Conservation (phyloP, 2,113 vertebrate genomes). For the Epinephelus cyanopodus region DNA sequence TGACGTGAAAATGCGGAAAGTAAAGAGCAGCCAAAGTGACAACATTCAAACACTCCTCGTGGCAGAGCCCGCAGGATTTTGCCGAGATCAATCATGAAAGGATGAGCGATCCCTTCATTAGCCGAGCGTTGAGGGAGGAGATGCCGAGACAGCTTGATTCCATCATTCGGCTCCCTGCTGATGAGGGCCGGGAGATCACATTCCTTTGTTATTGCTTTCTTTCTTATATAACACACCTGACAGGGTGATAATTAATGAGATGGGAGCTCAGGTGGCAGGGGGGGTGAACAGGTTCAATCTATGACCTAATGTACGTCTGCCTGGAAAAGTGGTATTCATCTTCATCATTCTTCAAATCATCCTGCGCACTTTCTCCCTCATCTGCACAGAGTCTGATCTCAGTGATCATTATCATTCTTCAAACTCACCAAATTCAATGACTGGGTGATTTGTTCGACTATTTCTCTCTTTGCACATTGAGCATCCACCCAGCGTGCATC, state of each 20-base stretch:
- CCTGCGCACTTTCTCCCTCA: background rate
- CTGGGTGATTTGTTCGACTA: background rate
- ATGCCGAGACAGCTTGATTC: conserved; percentile 34
- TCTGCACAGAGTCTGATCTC: background rate
- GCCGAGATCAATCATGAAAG: conserved; percentile 14
- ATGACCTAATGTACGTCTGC: background rate
- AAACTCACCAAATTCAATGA: conserved; percentile 4
- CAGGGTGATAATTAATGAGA: conserved; percentile 70
- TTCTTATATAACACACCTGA: conserved; percentile 58
- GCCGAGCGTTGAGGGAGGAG: background rate
- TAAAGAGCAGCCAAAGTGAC: conserved; percentile 18
- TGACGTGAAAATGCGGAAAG: background rate
- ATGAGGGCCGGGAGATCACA: conserved; percentile 47
- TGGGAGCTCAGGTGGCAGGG: conserved; percentile 31
- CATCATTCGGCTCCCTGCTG: conserved; percentile 40
- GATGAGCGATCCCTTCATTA: conserved; percentile 37
- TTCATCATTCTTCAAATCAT: background rate
- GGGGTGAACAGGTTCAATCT: conserved; percentile 34
- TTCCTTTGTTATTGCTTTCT: conserved; percentile 42
- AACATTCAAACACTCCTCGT: background rate
- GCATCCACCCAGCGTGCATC: background rate
- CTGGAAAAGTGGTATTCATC: conserved; percentile 7
- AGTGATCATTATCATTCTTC: conserved; percentile 4
- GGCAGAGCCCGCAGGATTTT: background rate
- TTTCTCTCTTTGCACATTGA: background rate